Evolutionary conservation across 2,113 vertebrate genomes (phyloP).

Genomic region (Dermatemys mawii): DNA sequence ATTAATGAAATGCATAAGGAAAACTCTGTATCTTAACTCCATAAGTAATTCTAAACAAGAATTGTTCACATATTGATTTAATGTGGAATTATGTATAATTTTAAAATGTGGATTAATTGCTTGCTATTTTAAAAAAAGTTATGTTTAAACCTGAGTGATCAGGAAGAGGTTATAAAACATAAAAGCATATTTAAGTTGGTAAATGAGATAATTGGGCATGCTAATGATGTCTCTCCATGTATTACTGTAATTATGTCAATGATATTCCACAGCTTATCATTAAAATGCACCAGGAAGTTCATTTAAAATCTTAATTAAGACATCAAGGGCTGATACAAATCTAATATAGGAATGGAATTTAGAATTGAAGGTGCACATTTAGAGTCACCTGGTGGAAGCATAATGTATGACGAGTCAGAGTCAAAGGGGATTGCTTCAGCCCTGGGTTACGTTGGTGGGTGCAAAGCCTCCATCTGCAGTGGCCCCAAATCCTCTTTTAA

Average conservation of each 20-base stretch:
- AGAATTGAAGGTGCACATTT: conserved; percentile 74
- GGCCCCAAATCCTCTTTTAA: too few relatives aligned
- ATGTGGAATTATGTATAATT: not conserved
- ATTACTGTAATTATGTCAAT: conserved; percentile 76
- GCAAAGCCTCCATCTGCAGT: not conserved
- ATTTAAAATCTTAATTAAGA: conserved; percentile 75
- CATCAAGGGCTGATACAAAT: conserved; percentile 71
- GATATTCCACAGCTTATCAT: conserved; percentile 76
- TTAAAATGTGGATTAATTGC: conserved; percentile 8
- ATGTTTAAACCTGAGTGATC: conserved; percentile 55
- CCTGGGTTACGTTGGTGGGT: conserved; percentile 23
- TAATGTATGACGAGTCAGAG: conserved; percentile 56
- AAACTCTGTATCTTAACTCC: not conserved
- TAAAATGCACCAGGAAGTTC: conserved; percentile 75
- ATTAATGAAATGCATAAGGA: rapidly evolving
- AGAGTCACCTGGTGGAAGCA: conserved; percentile 52
- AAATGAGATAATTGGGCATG: conserved; percentile 73
- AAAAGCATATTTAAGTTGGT: conserved; percentile 64
- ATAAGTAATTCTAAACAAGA: not conserved
- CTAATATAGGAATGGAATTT: conserved; percentile 63
- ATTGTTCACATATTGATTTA: not conserved
- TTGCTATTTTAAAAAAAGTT: conserved; percentile 42
- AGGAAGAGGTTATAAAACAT: conserved; percentile 45
- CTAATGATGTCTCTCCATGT: conserved; percentile 76
- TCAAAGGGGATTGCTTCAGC: conserved; percentile 24